Evolutionary conservation across 2,113 vertebrate genomes (phyloP), one percentile per base, ranked within the genome.

Genomic region (Brachyhypopomus gauderio): DNA sequence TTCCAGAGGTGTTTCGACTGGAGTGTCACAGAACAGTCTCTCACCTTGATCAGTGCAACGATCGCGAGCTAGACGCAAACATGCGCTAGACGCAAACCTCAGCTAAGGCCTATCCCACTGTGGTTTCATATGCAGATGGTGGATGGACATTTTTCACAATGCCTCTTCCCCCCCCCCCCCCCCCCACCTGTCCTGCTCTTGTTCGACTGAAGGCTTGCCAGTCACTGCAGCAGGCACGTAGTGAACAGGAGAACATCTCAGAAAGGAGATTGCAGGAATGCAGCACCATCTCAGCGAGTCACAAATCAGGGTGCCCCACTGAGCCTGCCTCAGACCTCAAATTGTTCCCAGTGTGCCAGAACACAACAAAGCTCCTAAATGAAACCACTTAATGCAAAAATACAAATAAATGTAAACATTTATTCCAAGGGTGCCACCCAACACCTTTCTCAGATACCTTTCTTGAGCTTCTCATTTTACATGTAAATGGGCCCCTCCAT

Each of bases 1-100:
- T 76, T 84, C 63, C 73, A 55, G 58, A 81, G 80, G 72, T 75
- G 74, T 59, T 84, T 82, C 71, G 75, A 75, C 60, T 63, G 78
- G 41, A 75, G 52, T 78, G 78, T 73, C 69, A 86, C 75, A 55
- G 48, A 62, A 71, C 34, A 56, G 41, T 84, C 74, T 70, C 64
- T 72, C 58, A 85, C 81, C 85, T 79, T 72, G 69, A 81, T 70
- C 76, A 70, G 82, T 70, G 71, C 64, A 67, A 64, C 23, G 45
- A 48, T 55, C 52, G 20, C 20, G 48, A 73, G 45, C 45, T 52
- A 52, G 41, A 41, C 41, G 41, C 41, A 41, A 41, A 27, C 72
- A 79, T 80, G 23, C 62, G 52, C 4, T 22, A 71, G 36, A 62
- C 41, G 70, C 62, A 81, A 38, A 75, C 19, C 9, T 73, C 63